Evolutionary conservation across 2,888 invertebrate species (phyloP).

Genomic region (Chromoteleia sp.): DNA sequence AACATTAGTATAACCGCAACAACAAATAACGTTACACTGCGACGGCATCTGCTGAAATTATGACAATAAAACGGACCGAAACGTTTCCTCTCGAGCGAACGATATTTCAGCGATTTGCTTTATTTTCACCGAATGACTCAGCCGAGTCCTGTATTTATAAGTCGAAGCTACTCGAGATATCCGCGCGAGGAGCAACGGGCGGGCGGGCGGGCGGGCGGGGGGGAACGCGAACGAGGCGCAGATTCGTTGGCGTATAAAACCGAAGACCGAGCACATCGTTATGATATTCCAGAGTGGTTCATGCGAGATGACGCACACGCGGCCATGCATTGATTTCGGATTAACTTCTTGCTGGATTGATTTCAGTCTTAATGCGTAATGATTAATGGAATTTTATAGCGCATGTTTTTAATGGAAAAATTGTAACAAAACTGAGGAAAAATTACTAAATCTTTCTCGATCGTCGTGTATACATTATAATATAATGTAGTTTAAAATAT

Average conservation of each 20-base stretch:
- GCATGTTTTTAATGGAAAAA: no score
- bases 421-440: no score
- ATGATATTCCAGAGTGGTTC: constrained; percentile 32
- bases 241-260: constrained; percentile 43
- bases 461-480: no score
- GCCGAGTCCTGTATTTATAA: constrained; percentile 67
- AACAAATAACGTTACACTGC: background rate
- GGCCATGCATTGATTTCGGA: constrained; percentile 26
- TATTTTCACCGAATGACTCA: constrained; percentile 63
- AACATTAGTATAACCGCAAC: background rate
- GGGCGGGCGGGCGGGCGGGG: background rate
- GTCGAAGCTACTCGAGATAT: constrained; percentile 55
- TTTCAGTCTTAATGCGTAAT: background rate
- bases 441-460: no score
- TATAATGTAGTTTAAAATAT: no score
- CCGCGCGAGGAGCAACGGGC: constrained; percentile 15
- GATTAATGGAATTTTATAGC: background rate
- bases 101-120: constrained; percentile 60
- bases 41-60: constrained; percentile 20
- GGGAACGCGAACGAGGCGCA: constrained; percentile 30
- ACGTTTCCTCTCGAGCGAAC: constrained; percentile 23
- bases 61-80: constrained; percentile 41
- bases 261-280: constrained; percentile 52
- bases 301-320: constrained; percentile 32
- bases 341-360: constrained; percentile 13